Conservation (phyloP, 2,888 invertebrate genomes). For the Lacanobia wlatinum region DNA sequence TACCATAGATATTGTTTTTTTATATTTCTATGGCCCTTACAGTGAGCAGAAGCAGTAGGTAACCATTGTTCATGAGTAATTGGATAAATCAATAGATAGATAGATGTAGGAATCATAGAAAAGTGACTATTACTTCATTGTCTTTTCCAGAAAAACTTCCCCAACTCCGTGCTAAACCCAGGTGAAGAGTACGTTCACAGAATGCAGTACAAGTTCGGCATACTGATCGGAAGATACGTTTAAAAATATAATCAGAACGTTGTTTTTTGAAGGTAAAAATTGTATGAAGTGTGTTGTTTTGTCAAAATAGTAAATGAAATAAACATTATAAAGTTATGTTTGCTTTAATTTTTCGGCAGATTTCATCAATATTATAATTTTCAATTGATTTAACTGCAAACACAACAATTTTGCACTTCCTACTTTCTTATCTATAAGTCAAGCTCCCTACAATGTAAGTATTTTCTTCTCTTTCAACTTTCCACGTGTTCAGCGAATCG, state of each 20-base stretch:
- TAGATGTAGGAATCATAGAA: neutral
- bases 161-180: conserved; percentile 93
- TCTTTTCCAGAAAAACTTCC: conserved; percentile 93
- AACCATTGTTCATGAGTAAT: no score
- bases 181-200: conserved; percentile 93
- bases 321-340: conserved; percentile 44
- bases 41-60: no score
- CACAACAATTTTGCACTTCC: neutral
- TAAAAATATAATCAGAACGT: conserved; percentile 58
- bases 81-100: no score
- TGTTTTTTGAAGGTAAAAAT: neutral
- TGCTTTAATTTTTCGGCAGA: neutral
- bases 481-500: no score
- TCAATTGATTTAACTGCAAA: neutral
- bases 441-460: no score
- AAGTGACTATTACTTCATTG: conserved; percentile 4
- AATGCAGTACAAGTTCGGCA: conserved; percentile 94
- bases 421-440: neutral
- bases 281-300: conserved; percentile 21
- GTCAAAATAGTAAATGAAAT: conserved; percentile 45
- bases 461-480: no score
- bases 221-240: conserved; percentile 84
- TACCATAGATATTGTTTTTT: no score
- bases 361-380: no score
- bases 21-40: no score